Evolutionary conservation across 2,113 vertebrate genomes (phyloP), one percentile per base, ranked within the genome.

Genomic region (Nerophis lumbriciformis): DNA sequence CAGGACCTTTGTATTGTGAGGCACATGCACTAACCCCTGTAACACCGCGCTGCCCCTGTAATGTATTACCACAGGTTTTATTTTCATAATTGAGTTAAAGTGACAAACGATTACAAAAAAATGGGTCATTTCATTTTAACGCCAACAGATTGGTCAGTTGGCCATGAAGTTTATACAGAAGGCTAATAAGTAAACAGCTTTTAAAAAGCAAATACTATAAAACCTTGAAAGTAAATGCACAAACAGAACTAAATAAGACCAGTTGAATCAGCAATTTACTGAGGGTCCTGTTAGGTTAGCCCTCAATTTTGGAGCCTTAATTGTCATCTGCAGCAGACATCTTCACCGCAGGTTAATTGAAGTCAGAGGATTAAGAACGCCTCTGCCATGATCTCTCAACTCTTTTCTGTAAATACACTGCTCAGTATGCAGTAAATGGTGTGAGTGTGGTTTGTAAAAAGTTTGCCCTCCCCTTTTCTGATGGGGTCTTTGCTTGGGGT

Each of bases 271-370:
- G 61, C 59, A 1, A 63, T 61, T 76, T 53, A 42, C 59, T 65
- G 45, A 21, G 47, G 62, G 44, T 63, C 53, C 36, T 53, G 21
- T 37, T 16, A 68, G 72, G 73, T 68, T 72, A 72, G 66, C 63
- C 55, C 48, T 69, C 15, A 54, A 75, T 78, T 73, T 68, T 49
- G 15, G n/a, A 65, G 74, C 63, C 76, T 73, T 75, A 78, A 74
- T 78, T 78, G 78, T 77, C 45, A n/a, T 71, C 54, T 3, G 69
- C 75, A 63, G 69, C 74, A 74, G 81, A 75, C 63, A 59, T 66
- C 49, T 75, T 79, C 66, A 68, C 19, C 1, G 48, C 39, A 69
- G 82, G 82, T 83, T 87, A 82, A 86, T 87, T 88, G 76, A 87
- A 85, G 85, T 83, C 80, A 80, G 54, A 66, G 65, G 69, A 70